These are phyloP conservation scores for Peromyscus attwateri DNA, from an alignment of 2,797 vertebrate genomes.

Conservation along the genomic window DNA sequence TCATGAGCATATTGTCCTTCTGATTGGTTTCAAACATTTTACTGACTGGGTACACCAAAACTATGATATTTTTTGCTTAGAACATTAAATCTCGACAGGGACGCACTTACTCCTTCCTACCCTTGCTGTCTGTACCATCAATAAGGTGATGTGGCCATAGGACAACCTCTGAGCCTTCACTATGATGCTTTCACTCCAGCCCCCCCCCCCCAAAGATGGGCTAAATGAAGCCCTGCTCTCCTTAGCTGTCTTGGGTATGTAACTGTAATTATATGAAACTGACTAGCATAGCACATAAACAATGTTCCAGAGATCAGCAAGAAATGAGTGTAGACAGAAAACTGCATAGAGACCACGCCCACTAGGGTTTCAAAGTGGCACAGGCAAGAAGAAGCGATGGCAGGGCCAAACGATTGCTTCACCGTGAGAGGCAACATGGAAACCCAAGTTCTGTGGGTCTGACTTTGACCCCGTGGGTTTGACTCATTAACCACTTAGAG, in stretches of 20 bases:
- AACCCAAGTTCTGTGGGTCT: not conserved
- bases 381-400: not conserved
- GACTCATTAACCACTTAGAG: slow-evolving; percentile 24
- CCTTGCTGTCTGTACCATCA: not conserved
- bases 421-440: not conserved
- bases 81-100: slow-evolving; percentile 27
- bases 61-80: not conserved
- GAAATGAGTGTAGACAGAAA: not conserved
- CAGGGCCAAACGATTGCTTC: not conserved
- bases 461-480: not conserved
- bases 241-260: not conserved
- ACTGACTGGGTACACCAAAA: not conserved
- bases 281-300: not conserved
- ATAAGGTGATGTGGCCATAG: not conserved
- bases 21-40: slow-evolving; percentile 52
- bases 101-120: not conserved
- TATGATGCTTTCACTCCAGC: not conserved
- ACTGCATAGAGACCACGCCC: not conserved
- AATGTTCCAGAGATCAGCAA: not conserved
- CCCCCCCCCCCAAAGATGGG: not conserved
- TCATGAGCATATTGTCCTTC: not conserved
- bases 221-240: not conserved
- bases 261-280: not conserved
- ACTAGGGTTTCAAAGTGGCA: not conserved
- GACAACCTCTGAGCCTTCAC: not conserved